Base-by-base conservation (phyloP, 1,140 invertebrate species). In the Conopomorpha cramerella region DNA sequence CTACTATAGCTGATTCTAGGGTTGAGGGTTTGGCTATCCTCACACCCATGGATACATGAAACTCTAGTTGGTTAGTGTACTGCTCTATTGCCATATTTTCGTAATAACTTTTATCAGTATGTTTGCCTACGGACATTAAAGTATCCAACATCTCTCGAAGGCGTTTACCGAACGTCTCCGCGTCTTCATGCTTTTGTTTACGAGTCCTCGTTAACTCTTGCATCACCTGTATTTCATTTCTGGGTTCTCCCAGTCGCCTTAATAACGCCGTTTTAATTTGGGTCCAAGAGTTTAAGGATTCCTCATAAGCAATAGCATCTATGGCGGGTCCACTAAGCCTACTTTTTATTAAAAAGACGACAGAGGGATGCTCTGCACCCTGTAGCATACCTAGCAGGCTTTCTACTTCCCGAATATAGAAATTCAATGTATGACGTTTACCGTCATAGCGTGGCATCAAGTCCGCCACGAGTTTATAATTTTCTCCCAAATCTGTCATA, bases 181-280 rank as follows among this genome's bases (percentile, higher is more conserved):
- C 34, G 17, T 45, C 35, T 16, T 45, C 38, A 4, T n/a, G 15
- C 23, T 40, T 36, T 8, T 34, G n/a, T 8, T 30, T 18, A 34
- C 43, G 35, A 12, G 26, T 33, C 1, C 38, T 19, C 2, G 35
- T 40, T 11, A 45, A 29, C 29, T 45, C 38, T 18, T 37, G 43
- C 34, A 45, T 45, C 1, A 44, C 17, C 16, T 44, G 38, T n/a
- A 40, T 44, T 31, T 44, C 42, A 13, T 39, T 44, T n/a, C 37
- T 29, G 15, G 38, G 38, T 29, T 45, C 43, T 7, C 43, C 43
- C 30, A 45, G 23, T 6, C 43, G 26, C 12, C 38, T 19, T 16
- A 36, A 7, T 30, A 41, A 16, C 6, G 43, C 43, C 12, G 3
- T 16, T 10, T 45, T 45, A 28, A 45, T 45, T 0, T 27, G 18